A percentile compares a stretch with the other conserved stretches of the same genome.
These are phyloP conservation scores for Cranoglanis bouderius DNA, from an alignment of 2,113 vertebrate genomes.

Conservation along the genomic window DNA sequence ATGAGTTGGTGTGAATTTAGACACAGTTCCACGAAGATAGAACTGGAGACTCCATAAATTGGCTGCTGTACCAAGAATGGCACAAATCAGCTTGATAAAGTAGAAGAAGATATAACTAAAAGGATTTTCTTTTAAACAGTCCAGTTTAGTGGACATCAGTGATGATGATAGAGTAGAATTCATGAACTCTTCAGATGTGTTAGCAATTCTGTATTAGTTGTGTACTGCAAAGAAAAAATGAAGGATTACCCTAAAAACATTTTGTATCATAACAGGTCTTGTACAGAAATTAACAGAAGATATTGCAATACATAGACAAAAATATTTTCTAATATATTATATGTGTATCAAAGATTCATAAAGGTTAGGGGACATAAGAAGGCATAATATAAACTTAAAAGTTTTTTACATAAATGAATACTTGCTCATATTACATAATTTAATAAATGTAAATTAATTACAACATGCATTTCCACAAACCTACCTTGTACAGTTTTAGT, in stretches of 20 bases:
- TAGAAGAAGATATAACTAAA: neutral
- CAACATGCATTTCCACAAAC: neutral
- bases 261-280: too few species aligned
- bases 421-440: neutral
- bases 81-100: neutral
- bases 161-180: neutral
- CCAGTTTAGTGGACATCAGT: neutral
- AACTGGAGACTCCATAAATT: constrained; percentile 35
- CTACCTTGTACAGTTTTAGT: neutral
- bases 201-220: neutral
- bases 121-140: neutral
- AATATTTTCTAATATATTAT: neutral
- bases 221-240: neutral
- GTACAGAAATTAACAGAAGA: neutral
- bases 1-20: constrained; percentile 18
- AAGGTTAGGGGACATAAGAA: neutral
- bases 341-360: neutral
- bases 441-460: neutral
- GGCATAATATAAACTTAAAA: neutral
- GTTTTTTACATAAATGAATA: neutral
- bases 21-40: neutral
- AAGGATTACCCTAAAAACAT: neutral
- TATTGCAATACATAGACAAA: neutral
- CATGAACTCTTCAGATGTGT: neutral
- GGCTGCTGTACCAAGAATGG: constrained; percentile 26